Percentiles rank a stretch among this genome's conserved stretches.
phyloP scores from a whole-genome alignment of 2,113 vertebrate genomes.

The Spea bombifrons region DNA sequence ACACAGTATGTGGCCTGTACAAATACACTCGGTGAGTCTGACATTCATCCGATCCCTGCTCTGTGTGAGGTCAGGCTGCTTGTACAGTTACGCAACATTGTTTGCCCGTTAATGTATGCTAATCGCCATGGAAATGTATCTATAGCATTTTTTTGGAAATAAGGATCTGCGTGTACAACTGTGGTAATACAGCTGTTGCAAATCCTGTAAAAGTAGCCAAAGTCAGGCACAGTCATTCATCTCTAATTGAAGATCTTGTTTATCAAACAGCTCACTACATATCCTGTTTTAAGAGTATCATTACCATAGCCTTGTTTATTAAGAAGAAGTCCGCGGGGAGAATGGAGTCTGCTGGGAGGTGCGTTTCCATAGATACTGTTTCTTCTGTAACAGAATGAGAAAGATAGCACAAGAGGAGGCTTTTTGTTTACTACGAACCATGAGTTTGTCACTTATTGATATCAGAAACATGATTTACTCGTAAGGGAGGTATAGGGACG shows the following conservation, averaged over 20 bases:
- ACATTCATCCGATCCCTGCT: no score
- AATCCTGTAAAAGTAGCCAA: background rate
- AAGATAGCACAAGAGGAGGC: constrained; percentile 57
- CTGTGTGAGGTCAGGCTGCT: no score
- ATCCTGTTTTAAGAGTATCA: constrained; percentile 41
- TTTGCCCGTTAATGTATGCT: no score
- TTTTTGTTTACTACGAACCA: constrained; percentile 52
- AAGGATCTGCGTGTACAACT: no score
- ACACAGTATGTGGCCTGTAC: no score
- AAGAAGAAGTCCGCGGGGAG: constrained; percentile 70
- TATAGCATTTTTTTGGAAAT: no score
- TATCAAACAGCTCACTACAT: constrained; percentile 10
- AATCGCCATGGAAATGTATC: no score
- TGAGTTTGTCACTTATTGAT: constrained; percentile 32
- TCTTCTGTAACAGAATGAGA: constrained; percentile 65
- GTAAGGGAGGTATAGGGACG: background rate
- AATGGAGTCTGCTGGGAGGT: constrained; percentile 60
- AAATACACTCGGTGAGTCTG: no score
- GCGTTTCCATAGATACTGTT: constrained; percentile 70
- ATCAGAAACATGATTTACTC: constrained; percentile 10
- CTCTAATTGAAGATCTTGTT: constrained; percentile 41
- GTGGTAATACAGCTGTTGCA: background rate
- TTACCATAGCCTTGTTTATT: constrained; percentile 65
- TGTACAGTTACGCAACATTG: no score
- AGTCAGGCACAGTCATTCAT: constrained; percentile 16